Conservation (phyloP, 2,888 invertebrate genomes). For the Drosophila pseudotakahashii region DNA sequence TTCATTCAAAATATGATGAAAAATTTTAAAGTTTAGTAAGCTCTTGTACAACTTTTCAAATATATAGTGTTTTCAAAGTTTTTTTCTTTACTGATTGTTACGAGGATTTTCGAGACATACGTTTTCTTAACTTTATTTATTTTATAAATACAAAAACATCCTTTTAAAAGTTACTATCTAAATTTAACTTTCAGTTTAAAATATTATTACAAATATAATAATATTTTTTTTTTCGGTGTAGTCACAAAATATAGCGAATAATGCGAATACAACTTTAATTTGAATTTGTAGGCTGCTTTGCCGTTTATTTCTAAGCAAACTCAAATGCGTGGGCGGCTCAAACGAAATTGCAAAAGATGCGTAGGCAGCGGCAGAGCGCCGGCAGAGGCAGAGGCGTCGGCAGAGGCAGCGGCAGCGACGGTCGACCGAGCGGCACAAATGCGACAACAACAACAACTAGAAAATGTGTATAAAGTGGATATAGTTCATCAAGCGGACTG, state of each 20-base stretch:
- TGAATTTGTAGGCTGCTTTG: constrained; percentile 64
- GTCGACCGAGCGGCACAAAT: constrained; percentile 8
- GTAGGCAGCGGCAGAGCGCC: constrained; percentile 55
- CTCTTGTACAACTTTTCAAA: too few relatives aligned
- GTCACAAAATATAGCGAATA: constrained; percentile 49
- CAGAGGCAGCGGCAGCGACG: constrained; percentile 13
- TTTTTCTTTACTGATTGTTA: too few relatives aligned
- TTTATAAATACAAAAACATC: too few relatives aligned
- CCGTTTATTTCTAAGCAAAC: constrained; percentile 75
- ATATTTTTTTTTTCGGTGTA: constrained; percentile 1
- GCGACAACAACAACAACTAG: constrained; percentile 5
- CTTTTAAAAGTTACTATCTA: too few relatives aligned
- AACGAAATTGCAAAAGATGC: constrained; percentile 81
- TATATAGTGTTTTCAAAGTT: too few relatives aligned
- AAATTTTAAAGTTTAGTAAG: too few relatives aligned
- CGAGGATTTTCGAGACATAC: too few relatives aligned
- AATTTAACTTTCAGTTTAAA: too few relatives aligned
- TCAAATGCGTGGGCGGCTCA: constrained; percentile 74
- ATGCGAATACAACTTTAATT: constrained; percentile 60
- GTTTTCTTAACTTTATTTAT: too few relatives aligned
- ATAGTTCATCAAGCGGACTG: constrained; percentile 50
- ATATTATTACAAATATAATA: too few relatives aligned
- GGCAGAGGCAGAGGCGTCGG: background rate
- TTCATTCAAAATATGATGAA: too few relatives aligned
- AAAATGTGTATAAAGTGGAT: constrained; percentile 37